These are phyloP conservation scores for Carettochelys insculpta DNA, from an alignment of 2,113 vertebrate species.

Conservation along the genomic window DNA sequence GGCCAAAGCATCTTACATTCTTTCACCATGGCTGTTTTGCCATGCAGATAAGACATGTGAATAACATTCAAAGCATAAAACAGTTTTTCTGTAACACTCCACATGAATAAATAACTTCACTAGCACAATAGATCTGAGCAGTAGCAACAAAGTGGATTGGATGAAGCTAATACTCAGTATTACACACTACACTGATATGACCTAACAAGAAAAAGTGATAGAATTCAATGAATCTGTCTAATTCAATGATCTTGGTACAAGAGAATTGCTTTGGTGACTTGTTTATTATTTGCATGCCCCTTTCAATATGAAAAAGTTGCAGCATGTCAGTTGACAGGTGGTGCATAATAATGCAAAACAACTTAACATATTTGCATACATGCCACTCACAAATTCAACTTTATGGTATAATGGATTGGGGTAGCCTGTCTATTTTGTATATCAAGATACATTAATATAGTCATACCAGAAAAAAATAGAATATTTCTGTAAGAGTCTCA, in stretches of 20 bases:
- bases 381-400: not conserved
- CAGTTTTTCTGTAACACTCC: not conserved
- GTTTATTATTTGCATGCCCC: not conserved
- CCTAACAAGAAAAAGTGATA: not conserved
- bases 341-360: not conserved
- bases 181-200: not conserved
- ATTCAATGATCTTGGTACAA: not conserved
- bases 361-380: not conserved
- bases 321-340: not conserved
- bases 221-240: not conserved
- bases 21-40: not conserved
- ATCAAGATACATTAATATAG: not conserved
- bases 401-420: not conserved
- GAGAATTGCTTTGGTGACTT: not conserved
- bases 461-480: not conserved
- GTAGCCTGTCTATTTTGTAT: not conserved
- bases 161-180: not conserved
- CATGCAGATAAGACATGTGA: accelerated
- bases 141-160: not conserved
- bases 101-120: not conserved
- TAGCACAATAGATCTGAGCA: not conserved
- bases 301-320: not conserved
- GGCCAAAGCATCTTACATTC: not conserved
- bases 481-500: not conserved
- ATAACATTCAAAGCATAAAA: not conserved